These are phyloP conservation scores for Sesia bembeciformis DNA, from an alignment of 2,888 invertebrate genomes.

Conservation along the genomic window DNA sequence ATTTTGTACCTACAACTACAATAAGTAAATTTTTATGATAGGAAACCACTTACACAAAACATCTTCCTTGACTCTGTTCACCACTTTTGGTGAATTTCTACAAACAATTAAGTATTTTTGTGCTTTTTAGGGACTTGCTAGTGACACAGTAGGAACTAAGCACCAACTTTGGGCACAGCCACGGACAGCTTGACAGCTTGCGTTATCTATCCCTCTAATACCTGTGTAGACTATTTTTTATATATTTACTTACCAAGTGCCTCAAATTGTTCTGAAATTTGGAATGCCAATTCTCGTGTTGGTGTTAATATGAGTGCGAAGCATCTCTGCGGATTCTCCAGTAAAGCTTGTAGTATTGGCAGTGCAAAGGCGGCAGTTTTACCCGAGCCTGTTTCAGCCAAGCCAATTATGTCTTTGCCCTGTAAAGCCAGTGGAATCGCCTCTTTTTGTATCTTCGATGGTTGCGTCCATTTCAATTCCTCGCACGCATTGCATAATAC, in stretches of 20 bases:
- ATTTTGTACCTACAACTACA: no score
- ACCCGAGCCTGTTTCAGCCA: slow-evolving; percentile 91
- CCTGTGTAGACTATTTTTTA: no score
- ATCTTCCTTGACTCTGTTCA: no score
- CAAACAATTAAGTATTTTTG: no score
- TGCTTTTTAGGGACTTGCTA: no score
- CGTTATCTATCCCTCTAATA: no score
- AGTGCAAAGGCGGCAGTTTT: slow-evolving; percentile 99
- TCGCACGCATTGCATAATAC: slow-evolving; percentile 92
- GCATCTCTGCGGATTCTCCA: slow-evolving; percentile 94
- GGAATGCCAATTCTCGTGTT: slow-evolving; percentile 97
- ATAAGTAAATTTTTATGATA: no score
- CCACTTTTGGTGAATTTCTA: no score
- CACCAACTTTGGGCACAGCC: no score
- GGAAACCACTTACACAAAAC: no score
- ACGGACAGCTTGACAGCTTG: no score
- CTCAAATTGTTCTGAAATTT: slow-evolving; percentile 98
- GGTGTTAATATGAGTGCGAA: slow-evolving; percentile 96
- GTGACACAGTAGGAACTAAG: no score
- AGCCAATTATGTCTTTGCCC: slow-evolving; percentile 80
- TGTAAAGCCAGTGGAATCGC: slow-evolving; percentile 92
- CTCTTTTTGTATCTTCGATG: slow-evolving; percentile 96
- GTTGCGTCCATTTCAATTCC: slow-evolving; percentile 93
- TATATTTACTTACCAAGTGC: slow-evolving; percentile 82
- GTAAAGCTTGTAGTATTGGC: slow-evolving; percentile 92